Base-by-base conservation (phyloP, 1,140 invertebrate species). In the Heliconius eleuchia region DNA sequence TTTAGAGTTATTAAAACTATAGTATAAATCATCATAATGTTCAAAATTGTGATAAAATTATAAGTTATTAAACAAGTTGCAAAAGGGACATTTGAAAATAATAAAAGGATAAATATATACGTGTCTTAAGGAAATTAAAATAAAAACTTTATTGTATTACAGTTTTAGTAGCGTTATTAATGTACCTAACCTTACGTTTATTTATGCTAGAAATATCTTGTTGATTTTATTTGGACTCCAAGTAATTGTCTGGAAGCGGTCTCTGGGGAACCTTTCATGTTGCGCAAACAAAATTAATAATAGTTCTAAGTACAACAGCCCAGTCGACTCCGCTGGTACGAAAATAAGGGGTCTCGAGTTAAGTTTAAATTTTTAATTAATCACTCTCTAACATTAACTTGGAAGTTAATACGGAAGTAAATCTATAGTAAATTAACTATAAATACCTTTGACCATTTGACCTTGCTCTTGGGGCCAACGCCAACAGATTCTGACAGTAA, bases 241-340 rank as follows among this genome's bases (percentile, higher is more conserved):
- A 71, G 70, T 34, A 18, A 23, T 57, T 57, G 4, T 37, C 70
- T 37, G 70, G 34, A 71, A 37, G 30, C 70, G 34, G 30, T 34
- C 70, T 30, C 70, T 71, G 70, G 70, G 27, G 70, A 71, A 71
- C 70, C 70, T 71, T 71, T 71, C 34, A 71, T 39, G 71, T 71
- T 71, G 34, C 8, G 71, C 37, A 71, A 71, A 71, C 71, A 71
- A 39, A 39, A 71, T 71, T 71, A 71, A 39, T 71, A 71, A 37
- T 71, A 71, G 71, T 71, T 71, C 37, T 13, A 71, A 71, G 71
- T 71, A 71, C 71, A 71, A 71, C 39, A 39, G 71, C 30, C 8
- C 37, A 34, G 71, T 37, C 70, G 27, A 71, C 70, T 71, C 30
- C 5, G 19, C 27, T 19, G 70, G 16, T 30, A 71, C 2, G 27